These are phyloP conservation scores for Melanaphis sacchari DNA, from an alignment of 1,140 invertebrate genomes.

Conservation along the genomic window DNA sequence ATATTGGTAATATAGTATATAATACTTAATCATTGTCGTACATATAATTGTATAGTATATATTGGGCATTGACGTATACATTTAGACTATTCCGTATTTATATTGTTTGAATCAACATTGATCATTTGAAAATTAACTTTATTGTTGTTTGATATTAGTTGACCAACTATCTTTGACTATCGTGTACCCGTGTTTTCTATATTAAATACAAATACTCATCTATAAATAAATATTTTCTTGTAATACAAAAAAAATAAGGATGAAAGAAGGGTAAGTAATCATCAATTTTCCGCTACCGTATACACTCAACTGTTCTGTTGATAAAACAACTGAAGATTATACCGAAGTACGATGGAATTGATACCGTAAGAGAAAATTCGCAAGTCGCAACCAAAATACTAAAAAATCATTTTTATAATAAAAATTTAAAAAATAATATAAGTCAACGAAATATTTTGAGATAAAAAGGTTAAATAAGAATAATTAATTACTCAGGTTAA, in stretches of 20 bases:
- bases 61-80: background rate
- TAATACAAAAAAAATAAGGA: background rate
- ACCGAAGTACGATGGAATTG: background rate
- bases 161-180: background rate
- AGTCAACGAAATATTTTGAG: background rate
- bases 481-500: background rate
- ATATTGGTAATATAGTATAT: background rate
- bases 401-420: background rate
- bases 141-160: background rate
- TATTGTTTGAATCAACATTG: background rate
- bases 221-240: background rate
- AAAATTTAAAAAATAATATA: background rate
- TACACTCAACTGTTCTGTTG: background rate
- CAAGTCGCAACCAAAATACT: background rate
- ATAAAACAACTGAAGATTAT: background rate
- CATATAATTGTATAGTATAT: background rate
- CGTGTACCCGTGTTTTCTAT: background rate
- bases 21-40: background rate
- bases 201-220: background rate
- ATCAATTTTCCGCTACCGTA: background rate
- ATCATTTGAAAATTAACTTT: background rate
- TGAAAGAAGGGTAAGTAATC: too few relatives aligned
- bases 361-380: background rate
- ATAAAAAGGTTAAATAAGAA: background rate
- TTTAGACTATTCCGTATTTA: background rate